phyloP scores from a whole-genome alignment of 1,140 invertebrate genomes.

The Hirudo medicinalis region DNA sequence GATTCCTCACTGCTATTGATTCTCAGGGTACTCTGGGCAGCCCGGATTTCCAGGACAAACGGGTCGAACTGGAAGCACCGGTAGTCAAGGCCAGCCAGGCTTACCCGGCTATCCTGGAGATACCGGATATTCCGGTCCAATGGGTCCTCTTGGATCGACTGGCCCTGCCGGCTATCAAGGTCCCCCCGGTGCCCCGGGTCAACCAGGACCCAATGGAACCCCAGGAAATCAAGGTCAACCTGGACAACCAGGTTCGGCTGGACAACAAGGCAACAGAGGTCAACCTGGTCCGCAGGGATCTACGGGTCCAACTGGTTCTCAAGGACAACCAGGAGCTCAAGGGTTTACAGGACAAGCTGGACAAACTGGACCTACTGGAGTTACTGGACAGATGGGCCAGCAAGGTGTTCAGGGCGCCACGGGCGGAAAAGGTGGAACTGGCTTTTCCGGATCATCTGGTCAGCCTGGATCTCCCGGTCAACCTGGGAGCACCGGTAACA shows the following conservation, averaged over 20 bases:
- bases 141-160: not conserved
- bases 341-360: conserved; percentile 10
- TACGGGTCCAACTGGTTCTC: conserved; percentile 1
- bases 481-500: not conserved
- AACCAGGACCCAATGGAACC: conserved; percentile 15
- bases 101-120: conserved; percentile 1
- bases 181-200: conserved; percentile 12
- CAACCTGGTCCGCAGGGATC: conserved; percentile 13
- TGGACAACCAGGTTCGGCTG: conserved; percentile 15
- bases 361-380: conserved; percentile 45
- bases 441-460: not conserved
- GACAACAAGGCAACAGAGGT: conserved; percentile 17
- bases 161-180: conserved; percentile 2
- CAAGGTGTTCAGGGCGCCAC: conserved; percentile 34
- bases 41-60: not conserved
- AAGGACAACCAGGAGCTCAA: conserved; percentile 14
- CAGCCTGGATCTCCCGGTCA: not conserved
- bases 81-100: not conserved
- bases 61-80: conserved; percentile 13
- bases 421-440: not conserved
- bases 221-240: conserved; percentile 10
- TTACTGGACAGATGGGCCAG: conserved; percentile 53
- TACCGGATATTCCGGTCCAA: not conserved
- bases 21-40: not conserved
- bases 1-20: not conserved